Evolutionary conservation across 2,797 vertebrate genomes (phyloP).

Genomic region (Hemibagrus guttatus): DNA sequence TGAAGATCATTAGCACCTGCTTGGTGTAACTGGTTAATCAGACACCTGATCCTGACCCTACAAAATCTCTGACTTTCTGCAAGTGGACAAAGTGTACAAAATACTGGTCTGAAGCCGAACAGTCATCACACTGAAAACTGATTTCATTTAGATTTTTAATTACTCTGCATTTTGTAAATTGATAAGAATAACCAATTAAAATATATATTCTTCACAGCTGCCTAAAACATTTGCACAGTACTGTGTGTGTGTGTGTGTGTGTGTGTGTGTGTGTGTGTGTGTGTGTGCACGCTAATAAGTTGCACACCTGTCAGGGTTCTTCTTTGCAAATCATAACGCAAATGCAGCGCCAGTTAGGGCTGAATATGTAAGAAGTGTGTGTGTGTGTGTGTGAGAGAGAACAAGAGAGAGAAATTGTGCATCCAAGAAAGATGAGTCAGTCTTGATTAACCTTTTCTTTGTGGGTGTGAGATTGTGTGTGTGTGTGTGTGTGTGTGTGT

Average conservation of each 20-base stretch:
- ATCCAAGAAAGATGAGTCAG: constrained; percentile 33
- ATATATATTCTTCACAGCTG: too few species aligned
- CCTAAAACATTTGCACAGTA: too few species aligned
- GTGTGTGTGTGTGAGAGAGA: not conserved
- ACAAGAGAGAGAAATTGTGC: not conserved
- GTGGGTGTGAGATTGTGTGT: constrained; percentile 45
- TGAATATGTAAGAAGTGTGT: constrained; percentile 16
- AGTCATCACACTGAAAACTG: too few species aligned
- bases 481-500: constrained; percentile 42
- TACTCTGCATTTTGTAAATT: too few species aligned
- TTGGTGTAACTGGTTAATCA: too few species aligned
- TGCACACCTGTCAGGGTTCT: not conserved
- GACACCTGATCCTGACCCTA: too few species aligned
- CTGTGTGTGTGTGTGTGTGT: not conserved
- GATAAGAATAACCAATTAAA: too few species aligned
- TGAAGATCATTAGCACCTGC: too few species aligned
- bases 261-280: constrained; percentile 22
- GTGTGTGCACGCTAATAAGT: not conserved
- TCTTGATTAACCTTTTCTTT: constrained; percentile 32
- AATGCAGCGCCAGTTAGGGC: not conserved
- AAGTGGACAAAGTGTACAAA: too few species aligned
- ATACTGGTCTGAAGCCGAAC: too few species aligned
- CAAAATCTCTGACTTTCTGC: too few species aligned
- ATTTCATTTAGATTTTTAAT: too few species aligned
- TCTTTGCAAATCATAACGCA: constrained; percentile 6